Base-by-base conservation (phyloP, 2,797 vertebrate species). In the Bradypus variegatus region DNA sequence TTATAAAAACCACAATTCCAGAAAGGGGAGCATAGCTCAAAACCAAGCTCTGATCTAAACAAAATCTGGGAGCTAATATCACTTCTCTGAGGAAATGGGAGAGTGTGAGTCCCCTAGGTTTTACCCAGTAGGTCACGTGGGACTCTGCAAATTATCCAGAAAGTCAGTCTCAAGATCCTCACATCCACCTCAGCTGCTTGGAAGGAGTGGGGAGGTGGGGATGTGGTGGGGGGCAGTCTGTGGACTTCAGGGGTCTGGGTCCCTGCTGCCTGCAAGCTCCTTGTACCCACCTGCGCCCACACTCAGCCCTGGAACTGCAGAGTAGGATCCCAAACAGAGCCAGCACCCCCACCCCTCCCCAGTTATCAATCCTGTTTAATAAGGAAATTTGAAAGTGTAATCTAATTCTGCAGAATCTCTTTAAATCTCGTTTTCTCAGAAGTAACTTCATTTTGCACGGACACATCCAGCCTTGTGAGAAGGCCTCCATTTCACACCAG, bases 311-410 rank as follows among this genome's bases (percentile, higher is more conserved):
- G 62, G 25, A 87, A 25, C 41, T 27, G 53, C 48, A 70, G n/a
- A 4, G 27, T 2, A 16, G 67, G 48, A 73, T 55, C 80, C 77
- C 76, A 60, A 70, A 60, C 16, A 33, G 81, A 84, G 75, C 29
- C 89, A 29, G 60, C 60, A 6, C 0, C 41, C 77, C 53, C 23
- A 33, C 88, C 88, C 91, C 92, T 81, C 89, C 88, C 88, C 27
- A 16, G 3, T 45, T 79, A 77, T 85, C 95, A 88, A 78, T 77
- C 76, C 92, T 38, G 16, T 90, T 90, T 90, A 95, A 94, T 95
- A 89, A 92, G 94, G 90, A 95, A 95, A 96, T 96, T 95, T 96
- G 93, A 96, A 95, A 96, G 91, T 95, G 92, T 94, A 93, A 95
- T 95, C 95, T 93, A 94, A 94, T 95, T 96, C 94, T 76, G 80